These are phyloP conservation scores for Leptinotarsa tumamoca DNA, from an alignment of 2,888 invertebrate species.

Conservation along the genomic window DNA sequence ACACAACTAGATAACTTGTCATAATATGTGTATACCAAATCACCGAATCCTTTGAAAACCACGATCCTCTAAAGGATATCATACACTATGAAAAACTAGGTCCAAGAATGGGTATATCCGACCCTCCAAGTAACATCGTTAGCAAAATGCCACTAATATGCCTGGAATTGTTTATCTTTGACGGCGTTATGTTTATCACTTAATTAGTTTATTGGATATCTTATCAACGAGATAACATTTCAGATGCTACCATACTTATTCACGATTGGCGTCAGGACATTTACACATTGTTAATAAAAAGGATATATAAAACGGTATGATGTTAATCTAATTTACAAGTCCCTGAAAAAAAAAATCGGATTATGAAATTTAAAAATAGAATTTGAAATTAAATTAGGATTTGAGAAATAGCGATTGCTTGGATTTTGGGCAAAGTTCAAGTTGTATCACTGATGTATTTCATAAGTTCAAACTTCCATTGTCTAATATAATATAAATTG, in stretches of 20 bases:
- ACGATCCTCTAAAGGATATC: background rate
- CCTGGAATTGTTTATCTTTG: background rate
- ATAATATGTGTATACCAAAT: background rate
- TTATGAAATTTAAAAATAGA: background rate
- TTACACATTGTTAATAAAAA: slow-evolving; percentile 4
- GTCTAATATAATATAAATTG: too few species aligned
- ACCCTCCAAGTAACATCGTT: background rate
- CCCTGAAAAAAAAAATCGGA: background rate
- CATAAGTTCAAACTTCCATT: too few species aligned
- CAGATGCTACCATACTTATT: background rate
- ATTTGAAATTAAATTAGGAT: background rate
- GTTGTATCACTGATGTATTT: too few species aligned
- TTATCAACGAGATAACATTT: slow-evolving; percentile 4
- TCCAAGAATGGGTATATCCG: too few species aligned
- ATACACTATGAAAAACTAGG: background rate
- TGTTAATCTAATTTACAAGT: slow-evolving; percentile 17
- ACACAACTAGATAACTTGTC: background rate
- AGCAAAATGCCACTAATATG: background rate
- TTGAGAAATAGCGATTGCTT: too few species aligned
- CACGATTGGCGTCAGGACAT: slow-evolving; percentile 15
- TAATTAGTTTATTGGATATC: slow-evolving; percentile 5
- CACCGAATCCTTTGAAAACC: background rate
- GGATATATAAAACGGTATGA: slow-evolving; percentile 2
- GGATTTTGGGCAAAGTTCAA: too few species aligned
- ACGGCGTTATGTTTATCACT: background rate